Base-by-base conservation (phyloP, 2,113 vertebrate species). In the Myotis yumanensis region DNA sequence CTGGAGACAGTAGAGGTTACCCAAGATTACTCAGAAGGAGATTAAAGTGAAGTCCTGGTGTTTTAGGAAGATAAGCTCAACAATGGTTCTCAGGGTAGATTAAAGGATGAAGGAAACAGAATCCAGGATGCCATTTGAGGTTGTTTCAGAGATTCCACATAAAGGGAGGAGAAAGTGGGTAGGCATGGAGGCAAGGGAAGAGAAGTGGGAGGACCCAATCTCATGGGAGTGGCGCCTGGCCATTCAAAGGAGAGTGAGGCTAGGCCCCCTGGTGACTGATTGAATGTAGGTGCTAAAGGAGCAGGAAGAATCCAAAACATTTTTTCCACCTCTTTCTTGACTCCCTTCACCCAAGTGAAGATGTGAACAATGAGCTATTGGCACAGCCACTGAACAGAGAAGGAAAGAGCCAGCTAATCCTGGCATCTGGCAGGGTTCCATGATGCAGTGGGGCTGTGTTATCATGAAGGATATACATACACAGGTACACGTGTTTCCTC, bases 41-140 rank as follows among this genome's bases (percentile, higher is more conserved):
- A 90, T 1, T 81, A 68, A 72, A 4, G 2, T 32, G 23, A 92
- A 89, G 40, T n/a, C 10, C 18, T 32, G n/a, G 10, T 88, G 71
- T 83, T 89, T 54, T 83, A 57, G 86, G 18, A 96, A 88, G 66
- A 59, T 79, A 89, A 87, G 11, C 79, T 83, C 57, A 93, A 72
- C 84, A 20, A 3, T 9, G 30, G 25, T 76, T 28, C 80, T 93
- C 69, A 59, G 48, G 80, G 62, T 0, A 18, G 23, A 75, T 57
- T 71, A 80, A 59, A 71, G 30, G 43, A 86, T 62, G 66, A 90
- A 96, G 84, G 62, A 87, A 89, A 86, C 17, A 59, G 66, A 87
- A 73, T 80, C 35, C 81, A 48, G 68, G 54, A 23, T 83, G 25
- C 37, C 86, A 22, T 59, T 28, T 59, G 20, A 89, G 57, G 43